A percentile compares a stretch with the other conserved stretches of the same genome.
phyloP scores from a whole-genome alignment of 2,113 vertebrate genomes.

The Galemys pyrenaicus region DNA sequence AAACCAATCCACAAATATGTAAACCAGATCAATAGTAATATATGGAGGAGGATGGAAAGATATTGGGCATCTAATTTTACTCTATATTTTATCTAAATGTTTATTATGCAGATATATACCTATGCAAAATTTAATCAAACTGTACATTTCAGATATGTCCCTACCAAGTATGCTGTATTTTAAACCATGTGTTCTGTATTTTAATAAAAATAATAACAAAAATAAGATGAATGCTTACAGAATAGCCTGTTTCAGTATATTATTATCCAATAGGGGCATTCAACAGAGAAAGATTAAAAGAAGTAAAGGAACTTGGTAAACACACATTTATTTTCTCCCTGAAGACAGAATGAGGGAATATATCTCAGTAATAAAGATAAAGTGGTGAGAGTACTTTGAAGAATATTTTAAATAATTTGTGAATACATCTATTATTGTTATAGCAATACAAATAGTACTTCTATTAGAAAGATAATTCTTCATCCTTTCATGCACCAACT shows the following conservation, averaged over 20 bases:
- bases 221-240: neutral
- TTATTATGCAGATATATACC: neutral
- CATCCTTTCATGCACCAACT: neutral
- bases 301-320: neutral
- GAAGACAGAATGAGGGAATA: constrained; percentile 7
- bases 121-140: neutral
- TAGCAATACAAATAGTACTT: constrained; percentile 18
- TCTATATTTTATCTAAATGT: neutral
- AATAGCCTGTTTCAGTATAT: neutral
- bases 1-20: neutral
- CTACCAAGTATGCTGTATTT: neutral
- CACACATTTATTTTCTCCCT: neutral
- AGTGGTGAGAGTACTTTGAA: neutral
- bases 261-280: neutral
- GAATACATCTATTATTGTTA: neutral
- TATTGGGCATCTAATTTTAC: neutral
- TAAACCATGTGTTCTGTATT: neutral
- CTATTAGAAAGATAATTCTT: constrained; percentile 5
- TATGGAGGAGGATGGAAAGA: neutral
- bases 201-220: constrained; percentile 11
- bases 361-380: neutral
- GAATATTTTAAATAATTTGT: constrained; percentile 43
- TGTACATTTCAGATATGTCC: neutral
- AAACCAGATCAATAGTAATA: neutral
- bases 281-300: constrained; percentile 9